Evolutionary conservation across 2,888 invertebrate species (phyloP).

Genomic region (Sycophila texana): DNA sequence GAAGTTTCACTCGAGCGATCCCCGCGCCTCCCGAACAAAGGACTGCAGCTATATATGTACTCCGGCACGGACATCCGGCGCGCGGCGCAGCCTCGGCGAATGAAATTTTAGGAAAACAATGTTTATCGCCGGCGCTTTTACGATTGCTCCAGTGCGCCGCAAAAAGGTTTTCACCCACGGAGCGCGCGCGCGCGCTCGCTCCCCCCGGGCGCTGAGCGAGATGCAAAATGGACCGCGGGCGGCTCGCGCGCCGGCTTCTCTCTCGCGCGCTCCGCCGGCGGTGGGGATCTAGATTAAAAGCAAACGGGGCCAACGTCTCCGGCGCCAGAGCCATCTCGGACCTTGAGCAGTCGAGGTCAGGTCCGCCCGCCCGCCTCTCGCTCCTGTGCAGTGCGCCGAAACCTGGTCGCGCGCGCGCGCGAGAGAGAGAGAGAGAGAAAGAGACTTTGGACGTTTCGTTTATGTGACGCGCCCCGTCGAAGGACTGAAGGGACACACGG

Average conservation of each 20-base stretch:
- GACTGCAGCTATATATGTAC: no score
- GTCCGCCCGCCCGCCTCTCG: constrained; percentile 35
- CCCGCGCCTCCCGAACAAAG: no score
- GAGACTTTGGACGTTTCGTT: neutral
- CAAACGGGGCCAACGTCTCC: constrained; percentile 75
- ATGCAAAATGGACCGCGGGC: constrained; percentile 73
- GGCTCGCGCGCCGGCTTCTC: neutral
- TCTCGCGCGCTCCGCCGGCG: constrained; percentile 48
- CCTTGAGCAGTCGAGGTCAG: constrained; percentile 73
- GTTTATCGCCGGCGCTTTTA: no score
- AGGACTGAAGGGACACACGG: neutral
- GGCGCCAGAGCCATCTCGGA: constrained; percentile 74
- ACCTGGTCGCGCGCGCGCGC: constrained; percentile 54
- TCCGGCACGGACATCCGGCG: no score
- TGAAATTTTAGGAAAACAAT: neutral
- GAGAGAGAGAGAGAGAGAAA: neutral
- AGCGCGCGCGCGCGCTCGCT: neutral
- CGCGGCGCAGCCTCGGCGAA: no score
- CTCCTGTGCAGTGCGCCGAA: constrained; percentile 1
- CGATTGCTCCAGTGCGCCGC: no score
- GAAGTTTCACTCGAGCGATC: no score
- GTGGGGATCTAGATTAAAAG: constrained; percentile 76
- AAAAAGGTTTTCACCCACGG: no score
- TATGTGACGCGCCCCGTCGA: neutral
- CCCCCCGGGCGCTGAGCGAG: constrained; percentile 56